Evolutionary conservation across 2,888 invertebrate genomes (phyloP).

Genomic region (Beris chalybata): DNA sequence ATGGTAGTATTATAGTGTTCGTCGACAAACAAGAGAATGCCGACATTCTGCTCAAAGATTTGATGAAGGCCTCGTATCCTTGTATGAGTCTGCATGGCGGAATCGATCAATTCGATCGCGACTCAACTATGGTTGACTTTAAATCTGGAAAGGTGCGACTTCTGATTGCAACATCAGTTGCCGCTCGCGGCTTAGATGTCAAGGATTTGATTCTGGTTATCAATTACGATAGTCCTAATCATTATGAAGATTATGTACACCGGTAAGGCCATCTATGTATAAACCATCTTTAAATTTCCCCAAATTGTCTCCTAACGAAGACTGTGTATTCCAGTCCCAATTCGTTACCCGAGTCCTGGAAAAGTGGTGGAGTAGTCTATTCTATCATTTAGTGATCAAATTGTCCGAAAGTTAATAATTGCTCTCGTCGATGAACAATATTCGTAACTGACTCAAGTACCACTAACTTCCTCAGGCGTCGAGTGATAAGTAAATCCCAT

Average conservation of each 20-base stretch:
- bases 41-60: conserved; percentile 86
- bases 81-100: conserved; percentile 98
- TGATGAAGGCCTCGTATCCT: conserved; percentile 95
- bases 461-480: too few species aligned
- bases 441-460: too few species aligned
- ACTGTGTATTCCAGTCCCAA: too few species aligned
- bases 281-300: too few species aligned
- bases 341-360: too few species aligned
- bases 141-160: conserved; percentile 92
- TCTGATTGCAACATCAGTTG: conserved; percentile 96
- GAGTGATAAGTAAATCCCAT: background rate
- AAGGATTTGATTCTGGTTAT: conserved; percentile 96
- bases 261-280: conserved; percentile 54
- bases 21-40: conserved; percentile 99
- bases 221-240: conserved; percentile 99
- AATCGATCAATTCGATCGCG: conserved; percentile 98
- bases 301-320: too few species aligned
- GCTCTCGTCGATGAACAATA: too few species aligned
- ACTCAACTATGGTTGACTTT: conserved; percentile 96
- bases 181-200: conserved; percentile 97
- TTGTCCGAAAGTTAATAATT: background rate
- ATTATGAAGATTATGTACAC: conserved; percentile 99
- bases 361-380: too few species aligned
- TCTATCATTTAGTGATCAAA: background rate
- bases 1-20: conserved; percentile 94